A percentile compares a stretch with the other conserved stretches of the same genome.
These are phyloP conservation scores for Nymphicus hollandicus DNA, from an alignment of 2,113 vertebrate genomes.

Conservation along the genomic window DNA sequence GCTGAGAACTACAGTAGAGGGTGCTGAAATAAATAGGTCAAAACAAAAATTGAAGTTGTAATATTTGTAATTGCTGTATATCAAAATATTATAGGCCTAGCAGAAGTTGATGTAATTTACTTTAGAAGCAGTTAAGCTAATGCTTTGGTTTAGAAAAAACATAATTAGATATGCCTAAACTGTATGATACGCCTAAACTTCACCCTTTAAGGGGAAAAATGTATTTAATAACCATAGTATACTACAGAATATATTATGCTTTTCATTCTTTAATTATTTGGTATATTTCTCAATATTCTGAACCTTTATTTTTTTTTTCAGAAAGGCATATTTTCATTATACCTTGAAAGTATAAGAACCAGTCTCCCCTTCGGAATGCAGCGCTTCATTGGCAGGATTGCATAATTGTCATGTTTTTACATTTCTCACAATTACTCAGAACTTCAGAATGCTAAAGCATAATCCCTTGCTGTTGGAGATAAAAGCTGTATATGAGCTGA, in stretches of 20 bases:
- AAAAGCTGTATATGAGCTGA: not conserved
- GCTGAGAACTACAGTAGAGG: not conserved
- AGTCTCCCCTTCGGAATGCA: not conserved
- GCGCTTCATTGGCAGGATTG: not conserved
- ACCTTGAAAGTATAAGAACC: not conserved
- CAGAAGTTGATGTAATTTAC: not conserved
- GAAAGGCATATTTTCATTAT: not conserved
- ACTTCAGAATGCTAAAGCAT: not conserved
- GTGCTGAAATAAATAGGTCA: not conserved
- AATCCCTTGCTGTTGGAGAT: not conserved
- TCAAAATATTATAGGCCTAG: not conserved
- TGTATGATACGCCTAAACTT: no score
- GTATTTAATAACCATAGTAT: not conserved
- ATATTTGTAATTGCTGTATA: not conserved
- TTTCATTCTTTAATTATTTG: not conserved
- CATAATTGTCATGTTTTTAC: not conserved
- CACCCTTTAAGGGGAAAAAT: not conserved
- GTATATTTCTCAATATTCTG: not conserved
- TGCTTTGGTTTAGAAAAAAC: not conserved
- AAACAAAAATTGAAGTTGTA: not conserved
- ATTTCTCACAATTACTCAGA: not conserved
- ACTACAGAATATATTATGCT: not conserved
- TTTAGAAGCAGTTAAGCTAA: not conserved
- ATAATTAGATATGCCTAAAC: not conserved
- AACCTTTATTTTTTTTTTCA: not conserved